Evolutionary conservation across 2,888 invertebrate species (phyloP).

Genomic region (Drosophila infuscata): DNA sequence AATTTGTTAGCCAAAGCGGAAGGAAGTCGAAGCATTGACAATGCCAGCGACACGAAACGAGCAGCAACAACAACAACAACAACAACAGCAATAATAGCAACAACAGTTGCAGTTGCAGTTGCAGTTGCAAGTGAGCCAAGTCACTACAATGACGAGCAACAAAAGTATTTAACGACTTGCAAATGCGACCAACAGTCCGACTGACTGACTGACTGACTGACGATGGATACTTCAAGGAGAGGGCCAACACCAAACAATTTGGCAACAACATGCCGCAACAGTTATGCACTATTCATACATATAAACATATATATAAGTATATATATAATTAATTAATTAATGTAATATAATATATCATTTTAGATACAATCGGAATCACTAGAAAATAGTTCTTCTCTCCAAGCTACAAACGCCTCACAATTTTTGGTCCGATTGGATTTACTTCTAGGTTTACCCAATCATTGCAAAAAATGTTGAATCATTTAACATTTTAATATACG

Average conservation of each 20-base stretch:
- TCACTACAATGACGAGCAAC: conserved; percentile 52
- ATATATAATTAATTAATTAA: too few species aligned
- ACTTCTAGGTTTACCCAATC: neutral
- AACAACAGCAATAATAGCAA: conserved; percentile 4
- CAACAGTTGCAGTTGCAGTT: conserved; percentile 40
- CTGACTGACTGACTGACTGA: conserved; percentile 24
- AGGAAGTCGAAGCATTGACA: conserved; percentile 77
- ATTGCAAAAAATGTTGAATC: neutral
- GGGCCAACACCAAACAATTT: neutral
- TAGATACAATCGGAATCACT: neutral
- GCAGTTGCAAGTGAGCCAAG: conserved; percentile 43
- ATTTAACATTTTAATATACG: neutral
- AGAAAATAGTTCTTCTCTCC: neutral
- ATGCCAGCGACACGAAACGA: conserved; percentile 76
- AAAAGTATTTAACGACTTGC: conserved; percentile 80
- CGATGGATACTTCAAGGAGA: conserved; percentile 31
- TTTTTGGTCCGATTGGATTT: neutral
- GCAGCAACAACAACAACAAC: conserved; percentile 32
- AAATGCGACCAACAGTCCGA: conserved; percentile 55
- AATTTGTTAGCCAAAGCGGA: conserved; percentile 78
- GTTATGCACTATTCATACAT: conserved; percentile 16
- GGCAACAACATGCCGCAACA: conserved; percentile 16
- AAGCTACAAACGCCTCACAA: neutral
- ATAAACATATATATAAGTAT: neutral
- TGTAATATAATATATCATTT: neutral